Evolutionary conservation across 2,888 invertebrate genomes (phyloP), one percentile per base, ranked within the genome.

Genomic region (Zelleria hepariella): DNA sequence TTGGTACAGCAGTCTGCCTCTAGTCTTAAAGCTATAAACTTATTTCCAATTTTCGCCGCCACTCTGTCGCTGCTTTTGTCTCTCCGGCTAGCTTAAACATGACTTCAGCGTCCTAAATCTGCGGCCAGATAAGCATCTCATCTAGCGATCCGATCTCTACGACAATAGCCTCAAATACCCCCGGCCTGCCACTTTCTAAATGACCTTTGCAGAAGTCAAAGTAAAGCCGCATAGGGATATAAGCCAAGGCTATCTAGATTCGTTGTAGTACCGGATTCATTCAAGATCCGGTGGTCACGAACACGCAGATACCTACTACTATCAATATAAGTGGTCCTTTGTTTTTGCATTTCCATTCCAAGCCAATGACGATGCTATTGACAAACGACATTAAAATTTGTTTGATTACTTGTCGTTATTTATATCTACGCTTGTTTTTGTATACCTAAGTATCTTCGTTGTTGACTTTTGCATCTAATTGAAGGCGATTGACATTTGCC

Each of bases 201-300:
- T 86, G 86, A 86, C 86, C 86, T 87, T 86, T 83, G 69, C 63
- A 66, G 67, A 65, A 67, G 69, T 70, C 65, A 61, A 61, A 66
- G 69, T 70, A 78, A 77, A 81, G 81, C 48, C 3, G 73, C 77
- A 77, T 71, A 72, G 83, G 73, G 73, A 84, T 77, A 83, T 85
- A 81, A 86, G 76, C 81, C 86, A 87, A 86, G 86, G 86, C 77
- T 78, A 75, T 71, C 78, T 67, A 73, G 58, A 58, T 51, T 51
- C n/a, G 47, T 52, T 58, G 32, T 25, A 57, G 48, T 75, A 68
- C 70, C 71, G 80, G 74, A 79, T 82, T 80, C 83, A 82, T 79
- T 82, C 77, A 67, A 79, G 78, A 83, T 84, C 82, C 78, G 80
- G 76, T 70, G 77, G 84, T 87, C 87, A 87, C 87, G 86, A 85